phyloP scores from a whole-genome alignment of 53 echinoderm and acorn worm genomes.

The Echinarachnius parma region DNA sequence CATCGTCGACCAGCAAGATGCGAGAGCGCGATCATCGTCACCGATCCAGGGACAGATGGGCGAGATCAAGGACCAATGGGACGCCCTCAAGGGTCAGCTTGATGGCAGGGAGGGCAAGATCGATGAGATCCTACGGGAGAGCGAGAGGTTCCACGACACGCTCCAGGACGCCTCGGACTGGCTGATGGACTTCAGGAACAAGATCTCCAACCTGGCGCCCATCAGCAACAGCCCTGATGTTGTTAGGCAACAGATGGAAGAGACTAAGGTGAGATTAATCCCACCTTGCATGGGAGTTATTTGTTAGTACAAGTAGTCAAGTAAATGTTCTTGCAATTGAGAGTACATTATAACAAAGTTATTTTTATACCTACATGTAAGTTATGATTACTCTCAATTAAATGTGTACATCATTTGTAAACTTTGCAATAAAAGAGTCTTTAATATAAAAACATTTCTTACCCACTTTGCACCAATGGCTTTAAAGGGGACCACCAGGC shows the following conservation, averaged over 20 bases:
- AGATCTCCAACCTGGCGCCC: constrained; percentile 74
- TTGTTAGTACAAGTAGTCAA: no score
- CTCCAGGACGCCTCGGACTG: constrained; percentile 87
- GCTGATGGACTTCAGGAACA: constrained; percentile 84
- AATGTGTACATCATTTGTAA: no score
- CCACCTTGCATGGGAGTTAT: no score
- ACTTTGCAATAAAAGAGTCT: no score
- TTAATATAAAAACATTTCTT: no score
- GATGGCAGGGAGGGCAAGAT: constrained; percentile 87
- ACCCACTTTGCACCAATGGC: no score
- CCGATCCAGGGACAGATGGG: constrained; percentile 77
- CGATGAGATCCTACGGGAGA: constrained; percentile 82
- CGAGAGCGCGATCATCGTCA: constrained; percentile 57
- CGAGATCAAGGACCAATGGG: constrained; percentile 82
- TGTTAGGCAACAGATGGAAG: constrained; percentile 92
- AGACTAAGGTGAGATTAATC: constrained; percentile 99
- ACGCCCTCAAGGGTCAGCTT: constrained; percentile 78
- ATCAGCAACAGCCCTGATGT: constrained; percentile 89
- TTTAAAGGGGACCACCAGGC: no score
- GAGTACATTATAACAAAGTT: no score
- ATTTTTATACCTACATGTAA: no score
- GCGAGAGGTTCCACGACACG: constrained; percentile 91
- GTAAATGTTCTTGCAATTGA: no score
- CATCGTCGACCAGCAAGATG: constrained; percentile 85
- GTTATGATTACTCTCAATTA: no score